Evolutionary conservation across 2,888 invertebrate genomes (phyloP).

Genomic region (Harpalus rubripes): DNA sequence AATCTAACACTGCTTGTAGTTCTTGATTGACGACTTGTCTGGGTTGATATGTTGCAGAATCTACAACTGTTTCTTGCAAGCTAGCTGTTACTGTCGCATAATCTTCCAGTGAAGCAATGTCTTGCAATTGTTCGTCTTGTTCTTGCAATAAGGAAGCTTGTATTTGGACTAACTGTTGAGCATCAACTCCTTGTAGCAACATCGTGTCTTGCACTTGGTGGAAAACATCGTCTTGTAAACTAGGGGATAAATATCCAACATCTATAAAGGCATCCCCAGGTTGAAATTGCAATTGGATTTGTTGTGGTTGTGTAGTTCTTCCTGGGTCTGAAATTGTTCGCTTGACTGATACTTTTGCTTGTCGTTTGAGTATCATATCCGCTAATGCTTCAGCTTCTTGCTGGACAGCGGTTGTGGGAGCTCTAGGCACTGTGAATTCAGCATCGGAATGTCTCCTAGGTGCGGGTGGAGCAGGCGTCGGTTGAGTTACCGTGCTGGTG

Average conservation of each 20-base stretch:
- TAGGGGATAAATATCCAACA: constrained; percentile 81
- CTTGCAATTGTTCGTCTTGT: constrained; percentile 83
- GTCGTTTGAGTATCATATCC: constrained; percentile 86
- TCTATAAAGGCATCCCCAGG: constrained; percentile 83
- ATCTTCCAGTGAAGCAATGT: constrained; percentile 82
- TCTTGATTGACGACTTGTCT: constrained; percentile 84
- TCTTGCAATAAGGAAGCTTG: constrained; percentile 81
- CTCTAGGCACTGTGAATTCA: constrained; percentile 78
- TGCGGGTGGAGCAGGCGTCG: constrained; percentile 70
- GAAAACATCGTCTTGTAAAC: constrained; percentile 88
- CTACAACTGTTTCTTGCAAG: constrained; percentile 79
- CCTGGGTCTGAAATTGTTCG: constrained; percentile 87
- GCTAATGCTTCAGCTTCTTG: constrained; percentile 89
- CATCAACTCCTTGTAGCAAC: constrained; percentile 83
- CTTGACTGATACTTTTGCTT: constrained; percentile 86
- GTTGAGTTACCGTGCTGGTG: constrained; percentile 68
- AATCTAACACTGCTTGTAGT: constrained; percentile 87
- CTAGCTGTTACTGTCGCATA: constrained; percentile 81
- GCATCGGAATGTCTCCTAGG: constrained; percentile 81
- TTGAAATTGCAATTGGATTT: constrained; percentile 81
- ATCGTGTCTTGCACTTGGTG: constrained; percentile 86
- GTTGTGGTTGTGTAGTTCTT: constrained; percentile 81
- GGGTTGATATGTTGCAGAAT: constrained; percentile 78
- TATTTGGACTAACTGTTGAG: constrained; percentile 80
- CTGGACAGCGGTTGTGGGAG: constrained; percentile 76